These are phyloP conservation scores for Gymnothorax javanicus DNA, from an alignment of 2,797 vertebrate genomes.

Conservation along the genomic window DNA sequence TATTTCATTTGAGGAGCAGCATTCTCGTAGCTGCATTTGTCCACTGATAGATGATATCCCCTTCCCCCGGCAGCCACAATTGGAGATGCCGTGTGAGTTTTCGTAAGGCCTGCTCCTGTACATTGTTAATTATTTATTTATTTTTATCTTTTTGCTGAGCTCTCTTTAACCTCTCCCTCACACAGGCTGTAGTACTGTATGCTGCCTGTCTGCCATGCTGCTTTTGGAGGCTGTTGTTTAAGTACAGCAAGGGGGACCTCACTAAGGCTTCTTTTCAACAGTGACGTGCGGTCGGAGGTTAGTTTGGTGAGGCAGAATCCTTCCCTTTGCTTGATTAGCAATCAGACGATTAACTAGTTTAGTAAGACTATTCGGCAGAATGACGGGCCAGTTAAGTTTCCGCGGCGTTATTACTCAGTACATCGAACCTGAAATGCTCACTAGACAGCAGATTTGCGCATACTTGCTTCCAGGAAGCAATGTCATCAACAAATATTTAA, in stretches of 20 bases:
- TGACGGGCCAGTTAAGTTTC: no score
- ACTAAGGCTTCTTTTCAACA: slow-evolving; percentile 80
- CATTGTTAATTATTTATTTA: slow-evolving; percentile 75
- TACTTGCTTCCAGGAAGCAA: no score
- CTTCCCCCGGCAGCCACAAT: slow-evolving; percentile 71
- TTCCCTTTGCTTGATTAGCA: no score
- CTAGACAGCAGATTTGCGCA: no score
- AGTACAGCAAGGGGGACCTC: slow-evolving; percentile 65
- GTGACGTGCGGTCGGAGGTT: no score
- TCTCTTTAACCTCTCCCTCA: slow-evolving; percentile 69
- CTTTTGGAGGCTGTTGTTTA: slow-evolving; percentile 79
- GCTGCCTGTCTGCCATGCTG: slow-evolving; percentile 67
- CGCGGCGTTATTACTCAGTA: no score
- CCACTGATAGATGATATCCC: slow-evolving; percentile 98
- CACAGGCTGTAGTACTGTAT: slow-evolving; percentile 61
- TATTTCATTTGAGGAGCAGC: slow-evolving; percentile 99
- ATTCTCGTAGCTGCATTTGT: slow-evolving; percentile 93
- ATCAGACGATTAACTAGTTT: no score
- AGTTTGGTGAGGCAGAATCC: no score
- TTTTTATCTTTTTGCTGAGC: slow-evolving; percentile 71
- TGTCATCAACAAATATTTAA: no score
- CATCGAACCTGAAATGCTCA: no score
- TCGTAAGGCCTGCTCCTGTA: slow-evolving; percentile 78
- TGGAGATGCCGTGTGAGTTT: slow-evolving; percentile 86
- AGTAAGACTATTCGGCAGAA: no score